Evolutionary conservation across 2,113 vertebrate genomes (phyloP), one percentile per base, ranked within the genome.

Genomic region (Ageneiosus marmoratus): DNA sequence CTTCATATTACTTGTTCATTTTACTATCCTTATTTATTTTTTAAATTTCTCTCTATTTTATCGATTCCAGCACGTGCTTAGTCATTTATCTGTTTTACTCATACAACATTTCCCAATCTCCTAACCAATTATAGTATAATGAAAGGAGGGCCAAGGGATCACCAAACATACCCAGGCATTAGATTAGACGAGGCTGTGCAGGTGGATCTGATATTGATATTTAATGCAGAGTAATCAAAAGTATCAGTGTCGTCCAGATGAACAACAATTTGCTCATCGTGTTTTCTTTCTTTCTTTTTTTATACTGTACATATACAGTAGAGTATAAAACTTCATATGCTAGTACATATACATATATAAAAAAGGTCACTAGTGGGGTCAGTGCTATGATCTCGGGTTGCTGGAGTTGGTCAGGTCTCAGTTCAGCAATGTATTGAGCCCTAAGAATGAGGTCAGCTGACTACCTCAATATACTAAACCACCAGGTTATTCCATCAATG

Each of bases 71-170:
- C 37, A 44, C 34, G 10, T 22, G 32, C 32, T 37, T 37, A 11
- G 63, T 37, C 32, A 67, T 67, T 67, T 37, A 37, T 67, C 37
- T 13, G 20, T 70, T 70, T 70, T n/a, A 70, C 22, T 70, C 67
- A 1, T 44, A 24, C 34, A 69, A 27, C 69, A 48, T 72, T 48
- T 72, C 13, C 20, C 1, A 69, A 44, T 44, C 65, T 69, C 37
- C 37, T 48, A 2, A 46, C 20, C 20, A 46, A 13, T 70, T 70
- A 44, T n/a, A 12, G 6, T 16, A 48, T 72, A 27, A 72, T 48
- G 13, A 48, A 41, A 46, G 11, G 24, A 27, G 69, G 41, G 2
- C 13, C 1, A 12, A 48, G 13, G 24, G 41, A 48, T 70, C 3
- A 1, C 37, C 67, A 44, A 70, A 69, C 65, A 41, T 24, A 37